Evolutionary conservation across 2,113 vertebrate species (phyloP).

Genomic region (Atractosteus spatula): DNA sequence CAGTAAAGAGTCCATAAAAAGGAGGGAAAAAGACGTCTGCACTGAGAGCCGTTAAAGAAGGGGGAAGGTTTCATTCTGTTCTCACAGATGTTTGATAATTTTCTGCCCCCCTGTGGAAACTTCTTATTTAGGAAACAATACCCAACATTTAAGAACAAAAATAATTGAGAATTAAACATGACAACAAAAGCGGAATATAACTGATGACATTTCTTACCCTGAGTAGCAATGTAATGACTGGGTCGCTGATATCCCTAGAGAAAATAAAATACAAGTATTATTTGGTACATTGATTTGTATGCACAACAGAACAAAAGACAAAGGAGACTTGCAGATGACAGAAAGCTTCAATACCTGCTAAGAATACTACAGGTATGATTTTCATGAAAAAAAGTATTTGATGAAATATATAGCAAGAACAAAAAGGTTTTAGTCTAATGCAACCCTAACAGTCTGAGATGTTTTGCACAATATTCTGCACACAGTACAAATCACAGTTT

Average conservation of each 20-base stretch:
- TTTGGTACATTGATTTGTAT: not conserved
- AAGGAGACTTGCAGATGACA: conserved; percentile 19
- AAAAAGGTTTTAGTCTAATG: not conserved
- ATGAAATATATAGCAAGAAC: conserved; percentile 13
- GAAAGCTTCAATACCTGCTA: conserved; percentile 7
- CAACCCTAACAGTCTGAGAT: too few species aligned
- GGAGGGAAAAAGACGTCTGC: too few species aligned
- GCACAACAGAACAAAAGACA: conserved; percentile 11
- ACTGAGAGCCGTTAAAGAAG: too few species aligned
- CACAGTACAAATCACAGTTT: too few species aligned
- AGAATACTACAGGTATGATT: conserved; percentile 12
- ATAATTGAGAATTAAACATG: not conserved
- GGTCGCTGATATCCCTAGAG: conserved; percentile 96
- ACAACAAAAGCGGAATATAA: not conserved
- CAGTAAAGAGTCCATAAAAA: too few species aligned
- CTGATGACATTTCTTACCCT: conserved; percentile 72
- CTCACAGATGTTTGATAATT: too few species aligned
- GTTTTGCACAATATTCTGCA: too few species aligned
- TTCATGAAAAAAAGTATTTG: conserved; percentile 18
- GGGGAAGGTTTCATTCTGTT: too few species aligned
- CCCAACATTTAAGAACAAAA: not conserved
- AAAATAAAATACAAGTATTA: conserved; percentile 22
- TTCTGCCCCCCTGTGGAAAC: not conserved
- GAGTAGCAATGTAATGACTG: conserved; percentile 97
- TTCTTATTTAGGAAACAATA: not conserved